Percentiles rank a stretch among this genome's conserved stretches.
These are phyloP conservation scores for Poeciliopsis turrubarensis DNA, from an alignment of 2,113 vertebrate species.

Conservation along the genomic window DNA sequence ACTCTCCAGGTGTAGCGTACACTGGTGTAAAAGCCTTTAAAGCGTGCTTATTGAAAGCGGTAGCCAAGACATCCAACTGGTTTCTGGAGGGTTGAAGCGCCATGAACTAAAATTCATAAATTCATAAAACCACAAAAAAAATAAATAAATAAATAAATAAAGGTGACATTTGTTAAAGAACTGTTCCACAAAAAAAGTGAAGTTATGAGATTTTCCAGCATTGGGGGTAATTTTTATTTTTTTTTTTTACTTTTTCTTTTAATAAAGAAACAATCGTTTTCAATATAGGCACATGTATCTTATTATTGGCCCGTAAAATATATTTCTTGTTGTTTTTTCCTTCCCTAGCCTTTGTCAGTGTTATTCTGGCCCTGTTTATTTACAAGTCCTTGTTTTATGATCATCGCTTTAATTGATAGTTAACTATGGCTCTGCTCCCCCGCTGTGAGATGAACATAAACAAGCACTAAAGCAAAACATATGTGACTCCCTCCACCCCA, in stretches of 20 bases:
- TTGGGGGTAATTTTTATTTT: background rate
- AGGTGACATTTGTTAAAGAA: slow-evolving; percentile 8
- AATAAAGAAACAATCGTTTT: background rate
- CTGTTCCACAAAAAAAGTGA: background rate
- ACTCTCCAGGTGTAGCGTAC: slow-evolving; percentile 51
- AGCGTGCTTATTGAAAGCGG: slow-evolving; percentile 54
- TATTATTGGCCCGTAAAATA: background rate
- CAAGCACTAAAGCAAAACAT: slow-evolving; percentile 80
- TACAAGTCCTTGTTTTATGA: slow-evolving; percentile 75
- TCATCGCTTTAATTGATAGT: slow-evolving; percentile 77
- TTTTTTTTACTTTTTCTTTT: background rate
- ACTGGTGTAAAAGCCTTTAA: slow-evolving; percentile 62
- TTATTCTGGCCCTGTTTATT: slow-evolving; percentile 64
- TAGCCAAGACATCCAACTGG: slow-evolving; percentile 45
- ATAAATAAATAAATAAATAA: too few relatives aligned
- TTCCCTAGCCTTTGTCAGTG: slow-evolving; percentile 10
- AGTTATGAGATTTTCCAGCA: background rate
- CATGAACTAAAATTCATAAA: slow-evolving; percentile 3
- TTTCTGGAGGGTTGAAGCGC: slow-evolving; percentile 35
- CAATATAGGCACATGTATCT: background rate
- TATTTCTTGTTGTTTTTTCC: slow-evolving; percentile 20
- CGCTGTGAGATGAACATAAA: slow-evolving; percentile 78
- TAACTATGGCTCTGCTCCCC: slow-evolving; percentile 71
- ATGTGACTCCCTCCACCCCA: slow-evolving; percentile 56
- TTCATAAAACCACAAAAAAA: background rate